Evolutionary conservation across 1,140 invertebrate genomes (phyloP), one percentile per base, ranked within the genome.

Genomic region (Pseudomyrmex gracilis): DNA sequence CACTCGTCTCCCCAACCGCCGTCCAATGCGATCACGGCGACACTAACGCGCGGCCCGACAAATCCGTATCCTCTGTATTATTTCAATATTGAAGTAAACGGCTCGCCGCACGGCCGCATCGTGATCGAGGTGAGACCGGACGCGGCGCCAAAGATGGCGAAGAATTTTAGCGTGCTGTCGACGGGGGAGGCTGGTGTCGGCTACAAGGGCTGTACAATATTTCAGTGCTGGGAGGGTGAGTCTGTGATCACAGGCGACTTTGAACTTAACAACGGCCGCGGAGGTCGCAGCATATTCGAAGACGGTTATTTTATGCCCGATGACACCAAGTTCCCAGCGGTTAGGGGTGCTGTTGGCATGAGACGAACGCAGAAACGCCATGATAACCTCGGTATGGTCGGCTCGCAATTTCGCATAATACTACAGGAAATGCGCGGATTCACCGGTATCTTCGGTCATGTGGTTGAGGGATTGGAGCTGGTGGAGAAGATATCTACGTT

Each of bases 81-180:
- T 90, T 97, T 97, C 91, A 96, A 97, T 89, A 95, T 97, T 83
- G 97, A 97, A 87, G 96, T 97, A 15, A 96, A 97, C 90, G 96
- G 96, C 13, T 92, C 95, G 20, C 95, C 95, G 0, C 95, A 96
- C 76, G 97, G 97, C 0, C 95, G 97, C 17, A 96, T 98, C 68
- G 95, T 98, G 4, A 97, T 98, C 85, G 97, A 99, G 94, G 96
- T 98, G 9, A 96, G 97, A 85, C 96, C 96, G 8, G 97, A 98
- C 93, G 96, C 96, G 5, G 98, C 98, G 2, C 98, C 98, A 3
- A 98, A 97, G 90, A 99, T 99, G 95, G 97, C 97, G 24, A 97
- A 98, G 91, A 99, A 99, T 93, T 99, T 99, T 93, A 95, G 96
- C 82, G 95, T 96, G 1, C 94, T 99, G 2, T 96, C 97, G 12